phyloP scores from a whole-genome alignment of 2,113 vertebrate genomes.

The Gavia stellata region DNA sequence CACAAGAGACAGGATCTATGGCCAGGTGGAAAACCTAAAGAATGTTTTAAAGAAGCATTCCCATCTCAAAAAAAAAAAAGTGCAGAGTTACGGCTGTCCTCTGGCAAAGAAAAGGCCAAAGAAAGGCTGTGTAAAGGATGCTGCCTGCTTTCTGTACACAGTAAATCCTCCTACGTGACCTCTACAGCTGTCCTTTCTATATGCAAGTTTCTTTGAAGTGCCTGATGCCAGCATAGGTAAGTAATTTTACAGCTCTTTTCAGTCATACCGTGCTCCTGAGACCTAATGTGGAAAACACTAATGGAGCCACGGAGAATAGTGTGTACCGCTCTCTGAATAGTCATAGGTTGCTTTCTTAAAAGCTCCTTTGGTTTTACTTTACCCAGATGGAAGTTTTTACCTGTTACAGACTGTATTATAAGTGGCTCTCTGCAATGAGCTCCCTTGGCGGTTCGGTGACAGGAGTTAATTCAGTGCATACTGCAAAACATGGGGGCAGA shows the following conservation, averaged over 20 bases:
- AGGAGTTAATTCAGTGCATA: slow-evolving; percentile 19
- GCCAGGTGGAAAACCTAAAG: background rate
- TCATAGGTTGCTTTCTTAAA: background rate
- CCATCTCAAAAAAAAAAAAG: background rate
- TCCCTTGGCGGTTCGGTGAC: background rate
- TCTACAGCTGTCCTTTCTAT: background rate
- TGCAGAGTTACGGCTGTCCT: background rate
- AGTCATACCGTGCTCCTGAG: background rate
- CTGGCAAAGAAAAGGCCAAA: background rate
- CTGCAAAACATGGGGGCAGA: slow-evolving; percentile 15
- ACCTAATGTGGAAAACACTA: background rate
- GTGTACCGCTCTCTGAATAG: background rate
- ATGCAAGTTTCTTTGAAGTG: background rate
- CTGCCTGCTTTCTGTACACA: background rate
- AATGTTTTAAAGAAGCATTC: background rate
- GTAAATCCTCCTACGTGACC: background rate
- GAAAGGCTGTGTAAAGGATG: background rate
- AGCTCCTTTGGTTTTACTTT: background rate
- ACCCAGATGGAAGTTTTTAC: background rate
- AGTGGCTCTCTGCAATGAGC: background rate
- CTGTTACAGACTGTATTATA: background rate
- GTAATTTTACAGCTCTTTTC: background rate
- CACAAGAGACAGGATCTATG: background rate
- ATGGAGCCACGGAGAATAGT: background rate
- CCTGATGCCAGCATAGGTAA: background rate